A percentile compares a stretch with the other conserved stretches of the same genome.
phyloP scores from a whole-genome alignment of 2,113 vertebrate genomes.

The Cygnus atratus region DNA sequence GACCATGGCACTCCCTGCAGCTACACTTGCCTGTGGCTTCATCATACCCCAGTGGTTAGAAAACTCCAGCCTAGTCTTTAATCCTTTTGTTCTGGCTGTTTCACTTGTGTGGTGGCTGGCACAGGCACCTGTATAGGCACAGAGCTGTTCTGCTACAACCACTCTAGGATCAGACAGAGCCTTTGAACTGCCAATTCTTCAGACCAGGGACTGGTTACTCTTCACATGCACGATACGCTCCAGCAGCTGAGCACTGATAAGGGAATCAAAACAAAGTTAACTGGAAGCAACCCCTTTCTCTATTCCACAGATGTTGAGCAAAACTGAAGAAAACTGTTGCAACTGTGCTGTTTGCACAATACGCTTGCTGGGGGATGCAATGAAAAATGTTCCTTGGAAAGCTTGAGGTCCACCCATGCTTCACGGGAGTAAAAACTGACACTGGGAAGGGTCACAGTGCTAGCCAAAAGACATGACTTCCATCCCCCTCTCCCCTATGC shows the following conservation, averaged over 20 bases:
- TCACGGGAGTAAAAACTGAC: neutral
- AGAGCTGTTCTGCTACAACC: neutral
- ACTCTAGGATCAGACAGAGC: neutral
- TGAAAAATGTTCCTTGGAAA: conserved; percentile 30
- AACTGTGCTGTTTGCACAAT: neutral
- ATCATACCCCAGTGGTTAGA: neutral
- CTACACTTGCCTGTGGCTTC: accelerated
- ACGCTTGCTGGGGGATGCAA: neutral
- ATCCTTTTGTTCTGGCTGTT: neutral
- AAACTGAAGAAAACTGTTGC: neutral
- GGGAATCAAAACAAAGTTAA: neutral
- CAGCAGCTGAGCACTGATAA: neutral
- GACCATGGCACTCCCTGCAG: neutral
- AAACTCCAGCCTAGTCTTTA: neutral
- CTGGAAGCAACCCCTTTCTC: neutral
- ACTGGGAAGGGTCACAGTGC: neutral
- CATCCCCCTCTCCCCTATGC: neutral
- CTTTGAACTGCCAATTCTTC: neutral
- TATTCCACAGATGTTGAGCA: neutral
- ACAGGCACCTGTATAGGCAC: accelerated
- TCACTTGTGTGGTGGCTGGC: accelerated
- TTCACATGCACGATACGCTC: accelerated
- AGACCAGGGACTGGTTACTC: neutral
- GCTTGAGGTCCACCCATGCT: neutral
- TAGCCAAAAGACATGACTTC: neutral